Evolutionary conservation across 2,888 invertebrate species (phyloP).

Genomic region (Petrophora chlorosata): DNA sequence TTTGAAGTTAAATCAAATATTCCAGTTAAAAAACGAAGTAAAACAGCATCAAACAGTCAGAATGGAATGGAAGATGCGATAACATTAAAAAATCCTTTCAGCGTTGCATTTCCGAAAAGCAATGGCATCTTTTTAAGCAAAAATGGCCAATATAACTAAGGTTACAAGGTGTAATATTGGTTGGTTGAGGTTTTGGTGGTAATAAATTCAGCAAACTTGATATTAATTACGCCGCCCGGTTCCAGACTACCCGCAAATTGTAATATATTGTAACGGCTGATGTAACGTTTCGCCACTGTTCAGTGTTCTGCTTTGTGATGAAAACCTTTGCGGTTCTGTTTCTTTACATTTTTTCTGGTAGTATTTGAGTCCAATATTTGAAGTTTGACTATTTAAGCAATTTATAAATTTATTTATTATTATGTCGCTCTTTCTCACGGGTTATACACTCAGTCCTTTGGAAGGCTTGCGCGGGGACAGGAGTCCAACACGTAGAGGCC

Average conservation of each 20-base stretch:
- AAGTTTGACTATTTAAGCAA: too few species aligned
- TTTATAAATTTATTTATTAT: too few species aligned
- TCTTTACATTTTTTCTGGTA: neutral
- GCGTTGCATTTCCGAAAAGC: conserved; percentile 9
- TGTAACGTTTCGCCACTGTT: conserved; percentile 37
- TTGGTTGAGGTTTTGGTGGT: conserved; percentile 15
- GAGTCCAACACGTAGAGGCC: too few species aligned
- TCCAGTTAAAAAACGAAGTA: neutral
- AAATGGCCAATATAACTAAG: conserved; percentile 3
- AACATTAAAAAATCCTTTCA: conserved; percentile 15
- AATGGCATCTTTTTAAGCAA: conserved; percentile 2
- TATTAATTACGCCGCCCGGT: conserved; percentile 71
- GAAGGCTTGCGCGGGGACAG: too few species aligned
- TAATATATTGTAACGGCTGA: conserved; percentile 58
- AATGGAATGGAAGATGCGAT: conserved; percentile 16
- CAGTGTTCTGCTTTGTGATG: conserved; percentile 14
- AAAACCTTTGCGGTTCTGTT: conserved; percentile 4
- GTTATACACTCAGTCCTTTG: too few species aligned
- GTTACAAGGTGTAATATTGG: conserved; percentile 20
- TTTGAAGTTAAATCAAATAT: too few species aligned
- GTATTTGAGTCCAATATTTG: neutral
- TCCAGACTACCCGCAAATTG: conserved; percentile 65
- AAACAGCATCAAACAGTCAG: conserved; percentile 10
- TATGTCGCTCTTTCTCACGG: too few species aligned
- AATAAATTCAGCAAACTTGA: conserved; percentile 62